A percentile compares a stretch with the other conserved stretches of the same genome.
These are phyloP conservation scores for Hycleus phaleratus DNA, from an alignment of 1,140 invertebrate genomes.

Conservation along the genomic window DNA sequence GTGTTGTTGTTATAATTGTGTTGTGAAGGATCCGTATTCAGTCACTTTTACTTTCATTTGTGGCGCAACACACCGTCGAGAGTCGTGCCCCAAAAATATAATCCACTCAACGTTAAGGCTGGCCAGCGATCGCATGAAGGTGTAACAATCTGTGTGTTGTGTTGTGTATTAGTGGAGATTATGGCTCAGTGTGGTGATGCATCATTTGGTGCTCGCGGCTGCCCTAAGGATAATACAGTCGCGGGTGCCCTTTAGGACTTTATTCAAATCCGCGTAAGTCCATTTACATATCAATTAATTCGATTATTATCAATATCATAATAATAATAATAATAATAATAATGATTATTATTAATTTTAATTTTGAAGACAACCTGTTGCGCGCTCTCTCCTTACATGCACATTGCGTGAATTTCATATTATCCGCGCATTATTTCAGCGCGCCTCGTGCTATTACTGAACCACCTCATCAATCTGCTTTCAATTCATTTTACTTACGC, in stretches of 20 bases:
- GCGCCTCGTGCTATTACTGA: constrained; percentile 28
- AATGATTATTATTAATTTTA: neutral
- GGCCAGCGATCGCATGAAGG: constrained; percentile 22
- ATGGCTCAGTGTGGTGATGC: constrained; percentile 33
- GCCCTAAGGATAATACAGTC: constrained; percentile 26
- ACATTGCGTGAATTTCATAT: constrained; percentile 2
- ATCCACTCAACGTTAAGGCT: constrained; percentile 34
- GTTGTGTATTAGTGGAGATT: constrained; percentile 29
- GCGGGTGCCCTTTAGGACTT: constrained; percentile 29
- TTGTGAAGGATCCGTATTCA: constrained; percentile 34
- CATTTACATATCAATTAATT: no score
- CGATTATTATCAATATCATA: neutral
- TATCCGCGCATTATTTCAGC: constrained; percentile 27
- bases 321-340: neutral
- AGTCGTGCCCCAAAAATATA: constrained; percentile 39
- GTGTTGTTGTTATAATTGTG: constrained; percentile 13
- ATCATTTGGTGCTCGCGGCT: constrained; percentile 29
- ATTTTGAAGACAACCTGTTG: constrained; percentile 21
- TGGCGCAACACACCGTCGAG: constrained; percentile 36
- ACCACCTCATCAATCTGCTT: constrained; percentile 17
- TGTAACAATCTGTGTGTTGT: constrained; percentile 13
- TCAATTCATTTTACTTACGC: constrained; percentile 25
- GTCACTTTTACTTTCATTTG: constrained; percentile 43
- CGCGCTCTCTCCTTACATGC: constrained; percentile 3
- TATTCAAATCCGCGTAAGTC: constrained; percentile 23